Base-by-base conservation (phyloP, 2,888 invertebrate species). In the Drymonia ruficornis region DNA sequence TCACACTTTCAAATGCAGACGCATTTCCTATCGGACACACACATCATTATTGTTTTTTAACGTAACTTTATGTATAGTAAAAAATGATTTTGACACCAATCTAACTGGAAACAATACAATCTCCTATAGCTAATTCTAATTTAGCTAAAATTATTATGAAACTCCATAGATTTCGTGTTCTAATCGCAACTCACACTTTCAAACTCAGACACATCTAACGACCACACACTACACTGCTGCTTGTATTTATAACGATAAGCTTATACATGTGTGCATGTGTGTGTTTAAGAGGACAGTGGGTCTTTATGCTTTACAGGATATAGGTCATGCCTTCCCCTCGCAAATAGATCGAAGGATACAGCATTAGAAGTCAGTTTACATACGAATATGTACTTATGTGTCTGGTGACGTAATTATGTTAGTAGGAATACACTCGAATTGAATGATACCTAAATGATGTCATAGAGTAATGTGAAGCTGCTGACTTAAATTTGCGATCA, bases 321-420 rank as follows among this genome's bases (percentile, higher is more conserved):
- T 87, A 80, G 88, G 88, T 87, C 87, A 89, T 81, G 84, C 76
- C 80, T 80, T 82, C 86, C 87, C 84, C 83, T 83, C 80, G 58
- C 72, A 81, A 81, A 81, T 81, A 83, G 80, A 76, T 62, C 72
- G 74, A 70, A 76, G 76, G 72, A 76, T 75, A 76, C 67, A 59
- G 61, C 52, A 53, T 63, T 59, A 44, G 45, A 34, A 28, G 13
- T 31, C 42, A 12, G 42, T 11, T 40, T 46, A 53, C 38, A 44
- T 52, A 53, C 42, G 40, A 55, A 55, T 63, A 47, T 59, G 55
- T 58, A 51, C 57, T 34, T 4, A 11, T 43, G 12, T 43, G 43
- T 19, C 19, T 43, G 43, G 19, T 16, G 19, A 19, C 13, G 6
- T 43, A 19, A 13, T 43, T 43, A 42, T 36, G 6, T 23, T 23